Conservation (phyloP, 1,140 invertebrate species). For the Conus betulinus region DNA sequence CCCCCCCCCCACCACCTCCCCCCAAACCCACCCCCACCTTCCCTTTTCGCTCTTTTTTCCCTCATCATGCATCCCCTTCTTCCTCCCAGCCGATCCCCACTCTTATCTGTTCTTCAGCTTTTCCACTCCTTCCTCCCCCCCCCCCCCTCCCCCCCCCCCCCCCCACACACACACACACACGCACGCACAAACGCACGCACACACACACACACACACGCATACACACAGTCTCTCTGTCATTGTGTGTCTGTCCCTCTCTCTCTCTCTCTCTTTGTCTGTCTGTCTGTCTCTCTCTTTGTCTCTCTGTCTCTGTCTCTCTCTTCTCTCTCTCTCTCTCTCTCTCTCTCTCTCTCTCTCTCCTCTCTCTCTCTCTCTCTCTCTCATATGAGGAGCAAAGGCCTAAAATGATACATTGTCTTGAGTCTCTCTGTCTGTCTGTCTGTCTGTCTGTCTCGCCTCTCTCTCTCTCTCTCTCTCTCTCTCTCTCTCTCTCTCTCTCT, state of each 20-base stretch:
- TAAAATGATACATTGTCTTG: background rate
- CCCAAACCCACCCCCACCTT: no score
- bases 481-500: background rate
- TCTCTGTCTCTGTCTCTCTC: background rate
- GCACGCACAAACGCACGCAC: no score
- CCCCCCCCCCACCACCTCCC: no score
- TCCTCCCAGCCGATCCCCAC: no score
- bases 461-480: background rate
- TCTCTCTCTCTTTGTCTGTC: background rate
- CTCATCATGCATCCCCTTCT: no score
- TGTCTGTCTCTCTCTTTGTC: background rate
- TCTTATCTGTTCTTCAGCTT: no score
- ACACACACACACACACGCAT: no score
- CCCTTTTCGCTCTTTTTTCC: no score
- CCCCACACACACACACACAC: no score
- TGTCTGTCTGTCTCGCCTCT: background rate
- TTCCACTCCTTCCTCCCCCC: no score
- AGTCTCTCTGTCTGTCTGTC: background rate
- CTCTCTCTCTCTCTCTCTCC: background rate
- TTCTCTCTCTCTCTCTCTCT: background rate
- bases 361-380: slow-evolving; percentile 2
- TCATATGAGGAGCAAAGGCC: background rate
- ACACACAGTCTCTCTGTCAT: background rate
- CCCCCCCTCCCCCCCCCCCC: no score
- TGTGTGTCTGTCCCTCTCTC: background rate